Percentiles rank a stretch among this genome's conserved stretches.
phyloP scores from a whole-genome alignment of 2,113 vertebrate species.

The Dinomys branickii region DNA sequence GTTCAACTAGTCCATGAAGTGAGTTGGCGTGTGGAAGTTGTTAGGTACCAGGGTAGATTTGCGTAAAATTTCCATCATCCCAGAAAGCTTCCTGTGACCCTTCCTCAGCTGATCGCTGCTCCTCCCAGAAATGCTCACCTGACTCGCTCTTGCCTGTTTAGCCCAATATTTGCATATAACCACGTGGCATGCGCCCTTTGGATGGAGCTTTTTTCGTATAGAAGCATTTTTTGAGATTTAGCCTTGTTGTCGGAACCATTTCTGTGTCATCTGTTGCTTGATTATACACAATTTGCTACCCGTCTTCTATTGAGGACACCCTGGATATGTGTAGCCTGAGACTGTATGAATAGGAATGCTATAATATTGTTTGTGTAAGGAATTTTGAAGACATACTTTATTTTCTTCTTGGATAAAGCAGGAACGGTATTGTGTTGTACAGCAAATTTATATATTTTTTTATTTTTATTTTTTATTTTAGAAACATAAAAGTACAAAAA shows the following conservation, averaged over 20 bases:
- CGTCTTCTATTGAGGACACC: not conserved
- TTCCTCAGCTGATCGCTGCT: not conserved
- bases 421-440: not conserved
- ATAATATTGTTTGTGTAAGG: not conserved
- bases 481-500: no score
- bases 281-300: not conserved
- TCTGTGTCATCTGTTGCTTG: not conserved
- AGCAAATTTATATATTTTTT: not conserved
- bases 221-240: not conserved
- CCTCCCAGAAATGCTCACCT: not conserved
- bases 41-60: not conserved
- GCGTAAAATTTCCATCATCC: not conserved
- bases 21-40: not conserved
- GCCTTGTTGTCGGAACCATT: not conserved
- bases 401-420: not conserved
- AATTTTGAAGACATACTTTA: not conserved
- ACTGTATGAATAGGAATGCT: not conserved
- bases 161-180: not conserved
- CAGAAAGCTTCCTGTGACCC: not conserved
- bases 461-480: no score
- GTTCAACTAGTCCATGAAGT: not conserved
- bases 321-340: not conserved
- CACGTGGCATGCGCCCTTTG: not conserved
- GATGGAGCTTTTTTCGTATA: not conserved
- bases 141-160: not conserved